A percentile compares a stretch with the other conserved stretches of the same genome.
Conservation (phyloP, 53 echinoderm and acorn worm species). For the Patiria pectinifera region DNA sequence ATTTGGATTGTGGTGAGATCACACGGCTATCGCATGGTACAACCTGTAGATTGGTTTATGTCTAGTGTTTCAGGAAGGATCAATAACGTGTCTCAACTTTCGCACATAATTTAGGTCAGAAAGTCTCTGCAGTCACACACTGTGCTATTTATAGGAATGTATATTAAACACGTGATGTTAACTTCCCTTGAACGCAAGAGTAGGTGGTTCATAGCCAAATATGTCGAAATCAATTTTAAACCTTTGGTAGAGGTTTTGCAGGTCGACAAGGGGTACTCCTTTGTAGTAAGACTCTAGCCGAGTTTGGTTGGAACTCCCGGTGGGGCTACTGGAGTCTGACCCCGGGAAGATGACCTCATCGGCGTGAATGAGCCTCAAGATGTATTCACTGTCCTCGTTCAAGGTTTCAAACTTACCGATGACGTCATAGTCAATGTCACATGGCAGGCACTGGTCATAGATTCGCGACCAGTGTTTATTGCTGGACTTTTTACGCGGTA, state of each 20-base stretch:
- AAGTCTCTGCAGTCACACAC: background rate
- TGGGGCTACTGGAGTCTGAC: slow-evolving; percentile 75
- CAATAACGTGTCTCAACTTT: too few species aligned
- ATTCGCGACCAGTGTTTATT: slow-evolving; percentile 77
- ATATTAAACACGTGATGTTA: background rate
- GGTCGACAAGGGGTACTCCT: slow-evolving; percentile 59
- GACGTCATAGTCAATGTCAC: slow-evolving; percentile 76
- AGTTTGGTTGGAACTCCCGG: slow-evolving; percentile 84
- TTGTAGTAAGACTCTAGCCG: slow-evolving; percentile 73
- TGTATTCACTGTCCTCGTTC: slow-evolving; percentile 67
- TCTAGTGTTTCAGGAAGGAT: too few species aligned
- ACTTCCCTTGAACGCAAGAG: slow-evolving; percentile 30
- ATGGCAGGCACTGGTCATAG: slow-evolving; percentile 67
- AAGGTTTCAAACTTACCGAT: slow-evolving; percentile 84
- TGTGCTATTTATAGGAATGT: background rate
- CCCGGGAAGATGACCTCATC: slow-evolving; percentile 66
- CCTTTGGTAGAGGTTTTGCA: slow-evolving; percentile 75
- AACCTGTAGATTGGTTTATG: too few species aligned
- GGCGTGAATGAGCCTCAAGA: slow-evolving; percentile 61
- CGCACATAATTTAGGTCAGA: too few species aligned
- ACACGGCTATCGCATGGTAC: too few species aligned
- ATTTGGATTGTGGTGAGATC: too few species aligned
- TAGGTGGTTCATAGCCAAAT: slow-evolving; percentile 82
- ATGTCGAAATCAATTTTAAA: slow-evolving; percentile 80
- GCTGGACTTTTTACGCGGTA: background rate